Percentiles rank a stretch among this genome's conserved stretches.
Conservation (phyloP, 2,113 vertebrate genomes). For the Aleadryas rufinucha region DNA sequence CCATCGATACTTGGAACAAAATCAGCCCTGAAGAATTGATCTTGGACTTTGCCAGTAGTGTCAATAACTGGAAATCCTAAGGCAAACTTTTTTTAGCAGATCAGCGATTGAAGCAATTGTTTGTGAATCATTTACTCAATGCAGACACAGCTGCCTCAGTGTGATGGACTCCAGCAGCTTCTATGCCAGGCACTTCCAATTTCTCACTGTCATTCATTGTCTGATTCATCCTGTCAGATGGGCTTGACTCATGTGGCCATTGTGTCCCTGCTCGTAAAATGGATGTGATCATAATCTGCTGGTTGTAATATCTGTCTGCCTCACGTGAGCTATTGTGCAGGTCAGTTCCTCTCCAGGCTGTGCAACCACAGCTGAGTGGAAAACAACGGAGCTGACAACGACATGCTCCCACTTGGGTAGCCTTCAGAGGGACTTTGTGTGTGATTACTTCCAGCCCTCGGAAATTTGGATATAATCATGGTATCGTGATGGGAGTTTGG, state of each 20-base stretch:
- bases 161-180: neutral
- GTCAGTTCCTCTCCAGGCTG: neutral
- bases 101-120: neutral
- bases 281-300: neutral
- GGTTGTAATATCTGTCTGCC: neutral
- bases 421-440: neutral
- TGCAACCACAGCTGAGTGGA: neutral
- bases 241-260: slow-evolving; percentile 8
- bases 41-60: neutral
- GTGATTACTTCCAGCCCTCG: neutral
- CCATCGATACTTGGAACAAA: neutral
- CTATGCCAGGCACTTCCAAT: neutral
- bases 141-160: neutral
- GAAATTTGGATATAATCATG: neutral
- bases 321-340: neutral
- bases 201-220: neutral
- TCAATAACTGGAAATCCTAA: neutral
- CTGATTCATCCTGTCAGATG: slow-evolving; percentile 32
- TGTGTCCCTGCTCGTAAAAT: neutral
- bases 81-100: neutral
- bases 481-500: neutral
- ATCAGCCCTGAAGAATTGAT: neutral
- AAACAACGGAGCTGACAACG: neutral
- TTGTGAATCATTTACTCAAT: neutral
- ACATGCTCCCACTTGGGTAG: neutral